phyloP scores from a whole-genome alignment of 2,113 vertebrate species.

The Salminus brasiliensis region DNA sequence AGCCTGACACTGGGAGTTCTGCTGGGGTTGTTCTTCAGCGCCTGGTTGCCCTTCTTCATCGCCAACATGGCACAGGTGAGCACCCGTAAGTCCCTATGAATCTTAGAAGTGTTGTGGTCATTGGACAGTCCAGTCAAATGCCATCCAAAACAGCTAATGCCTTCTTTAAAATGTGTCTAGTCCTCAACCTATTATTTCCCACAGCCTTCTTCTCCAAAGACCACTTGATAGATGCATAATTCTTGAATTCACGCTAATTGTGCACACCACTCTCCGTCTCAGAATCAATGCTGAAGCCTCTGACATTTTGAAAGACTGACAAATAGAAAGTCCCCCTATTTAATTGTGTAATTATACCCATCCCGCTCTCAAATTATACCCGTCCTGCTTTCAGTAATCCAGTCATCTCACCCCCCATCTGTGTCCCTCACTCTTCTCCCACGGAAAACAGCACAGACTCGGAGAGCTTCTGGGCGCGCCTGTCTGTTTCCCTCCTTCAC shows the following conservation, averaged over 20 bases:
- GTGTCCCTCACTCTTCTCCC: slow-evolving; percentile 70
- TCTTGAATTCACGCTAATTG: background rate
- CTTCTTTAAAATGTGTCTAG: background rate
- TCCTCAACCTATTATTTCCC: background rate
- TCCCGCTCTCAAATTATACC: slow-evolving; percentile 68
- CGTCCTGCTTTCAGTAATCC: slow-evolving; percentile 63
- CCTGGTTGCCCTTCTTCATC: slow-evolving; percentile 95
- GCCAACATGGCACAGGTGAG: slow-evolving; percentile 92
- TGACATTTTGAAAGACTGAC: slow-evolving; percentile 48
- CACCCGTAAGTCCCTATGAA: slow-evolving; percentile 7
- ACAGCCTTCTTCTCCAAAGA: background rate
- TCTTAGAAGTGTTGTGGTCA: too few species aligned
- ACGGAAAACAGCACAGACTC: slow-evolving; percentile 58
- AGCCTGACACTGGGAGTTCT: slow-evolving; percentile 93
- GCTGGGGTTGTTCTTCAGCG: slow-evolving; percentile 93
- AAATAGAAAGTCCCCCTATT: slow-evolving; percentile 53
- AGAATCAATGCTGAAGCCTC: background rate
- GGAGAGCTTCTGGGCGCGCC: slow-evolving; percentile 49
- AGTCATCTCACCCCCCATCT: slow-evolving; percentile 76
- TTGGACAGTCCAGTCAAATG: background rate
- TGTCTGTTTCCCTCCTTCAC: slow-evolving; percentile 64
- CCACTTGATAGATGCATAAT: background rate
- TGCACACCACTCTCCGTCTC: background rate
- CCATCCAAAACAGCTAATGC: background rate
- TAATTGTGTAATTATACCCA: slow-evolving; percentile 70